These are phyloP conservation scores for Benthosema pterotum DNA, from an alignment of 2,797 vertebrate species.

Conservation along the genomic window DNA sequence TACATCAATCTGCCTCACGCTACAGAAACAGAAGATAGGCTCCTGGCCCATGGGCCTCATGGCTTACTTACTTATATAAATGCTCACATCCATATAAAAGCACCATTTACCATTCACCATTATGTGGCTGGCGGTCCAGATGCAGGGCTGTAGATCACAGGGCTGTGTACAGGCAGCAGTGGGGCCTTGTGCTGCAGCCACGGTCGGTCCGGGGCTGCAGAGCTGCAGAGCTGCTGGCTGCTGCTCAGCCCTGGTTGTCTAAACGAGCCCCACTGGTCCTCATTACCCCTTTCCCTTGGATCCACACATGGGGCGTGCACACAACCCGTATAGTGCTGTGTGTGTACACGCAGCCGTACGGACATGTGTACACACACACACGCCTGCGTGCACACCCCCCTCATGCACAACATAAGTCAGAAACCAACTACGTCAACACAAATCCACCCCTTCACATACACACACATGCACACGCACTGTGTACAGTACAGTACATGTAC, in stretches of 20 bases:
- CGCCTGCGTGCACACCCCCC: conserved; percentile 10
- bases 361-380: conserved; percentile 1
- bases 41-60: too few relatives aligned
- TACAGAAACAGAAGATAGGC: too few relatives aligned
- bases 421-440: too few relatives aligned
- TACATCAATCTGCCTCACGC: too few relatives aligned
- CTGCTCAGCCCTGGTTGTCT: conserved; percentile 72
- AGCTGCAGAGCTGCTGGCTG: conserved; percentile 51
- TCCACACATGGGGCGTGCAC: too few relatives aligned
- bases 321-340: too few relatives aligned
- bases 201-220: conserved; percentile 32
- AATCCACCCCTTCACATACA: background rate
- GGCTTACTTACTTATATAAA: too few relatives aligned
- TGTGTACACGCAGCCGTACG: background rate
- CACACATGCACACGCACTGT: conserved; percentile 5
- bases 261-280: conserved; percentile 81
- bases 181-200: conserved; percentile 27
- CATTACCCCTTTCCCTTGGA: conserved; percentile 78
- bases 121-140: conserved; percentile 27
- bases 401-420: background rate
- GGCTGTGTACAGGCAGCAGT: conserved; percentile 38
- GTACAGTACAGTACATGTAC: too few relatives aligned
- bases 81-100: too few relatives aligned
- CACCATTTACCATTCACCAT: too few relatives aligned
- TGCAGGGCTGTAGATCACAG: conserved; percentile 44